Evolutionary conservation across 2,888 invertebrate species (phyloP), one percentile per base, ranked within the genome.

Genomic region (Embidobia sp.): DNA sequence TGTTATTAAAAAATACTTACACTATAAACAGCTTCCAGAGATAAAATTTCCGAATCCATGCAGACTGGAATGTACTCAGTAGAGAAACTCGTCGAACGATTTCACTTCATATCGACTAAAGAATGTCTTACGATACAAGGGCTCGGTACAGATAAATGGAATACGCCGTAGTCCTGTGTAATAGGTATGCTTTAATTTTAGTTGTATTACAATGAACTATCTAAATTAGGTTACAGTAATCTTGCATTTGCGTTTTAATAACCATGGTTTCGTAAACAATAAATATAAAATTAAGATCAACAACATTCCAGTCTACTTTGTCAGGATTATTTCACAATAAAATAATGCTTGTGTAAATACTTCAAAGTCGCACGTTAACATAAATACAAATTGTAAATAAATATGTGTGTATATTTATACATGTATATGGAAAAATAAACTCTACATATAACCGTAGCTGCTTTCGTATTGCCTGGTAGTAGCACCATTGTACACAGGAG

Each of bases 211-310:
- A 72, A 40, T 27, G 57, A 69, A 40, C 37, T 57, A 55, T 74
- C 63, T 74, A 75, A 79, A 55, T 76, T 73, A 46, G 73, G 67
- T 79, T 67, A 80, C 61, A 10, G 4, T 18, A 8, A 7, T 37
- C 15, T 15, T 22, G 6, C 22, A 4, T 3, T 22, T 4, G 22
- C 6, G 22, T 22, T 22, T 22, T 40, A 44, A 77, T 46, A 55
- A 22, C 22, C 31, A 31, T 51, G 6, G 22, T 48, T 73, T 70
- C 40, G 53, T 73, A 57, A 75, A 76, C 57, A 81, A 83, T 80
- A 80, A 79, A 81, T 82, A 83, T 73, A 80, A 80, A 81, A 81
- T 81, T 70, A 81, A 63, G 72, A 49, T 80, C 78, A 75, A 79
- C 79, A 83, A 83, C 81, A 82, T 78, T 82, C 82, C 82, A 78